A percentile compares a stretch with the other conserved stretches of the same genome.
phyloP scores from a whole-genome alignment of 1,140 invertebrate species.

The Heterodera carotae region DNA sequence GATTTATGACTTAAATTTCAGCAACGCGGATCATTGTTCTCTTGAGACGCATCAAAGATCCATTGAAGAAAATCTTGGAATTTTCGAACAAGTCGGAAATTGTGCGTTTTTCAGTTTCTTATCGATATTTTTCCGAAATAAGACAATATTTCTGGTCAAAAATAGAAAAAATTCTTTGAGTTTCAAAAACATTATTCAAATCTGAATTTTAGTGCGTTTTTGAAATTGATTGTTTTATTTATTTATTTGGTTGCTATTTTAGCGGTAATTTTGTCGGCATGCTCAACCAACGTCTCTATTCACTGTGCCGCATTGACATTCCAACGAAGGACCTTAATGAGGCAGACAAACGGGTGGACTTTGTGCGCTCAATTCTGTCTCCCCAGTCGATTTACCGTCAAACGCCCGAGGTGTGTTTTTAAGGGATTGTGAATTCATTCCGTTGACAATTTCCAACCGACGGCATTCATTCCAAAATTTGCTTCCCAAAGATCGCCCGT shows the following conservation, averaged over 20 bases:
- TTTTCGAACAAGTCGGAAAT: slow-evolving; percentile 23
- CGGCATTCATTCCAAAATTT: too few relatives aligned
- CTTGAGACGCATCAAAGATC: slow-evolving; percentile 10
- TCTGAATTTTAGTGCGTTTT: slow-evolving; percentile 24
- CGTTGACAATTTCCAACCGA: too few relatives aligned
- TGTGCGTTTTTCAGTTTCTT: slow-evolving; percentile 32
- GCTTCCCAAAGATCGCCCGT: slow-evolving; percentile 24
- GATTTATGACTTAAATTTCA: background rate
- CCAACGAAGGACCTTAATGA: slow-evolving; percentile 24
- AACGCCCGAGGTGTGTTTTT: slow-evolving; percentile 31
- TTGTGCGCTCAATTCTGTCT: slow-evolving; percentile 34
- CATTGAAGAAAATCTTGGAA: slow-evolving; percentile 17
- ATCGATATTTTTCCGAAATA: slow-evolving; percentile 28
- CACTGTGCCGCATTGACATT: slow-evolving; percentile 29
- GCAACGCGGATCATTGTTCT: slow-evolving; percentile 19
- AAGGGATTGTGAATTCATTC: background rate
- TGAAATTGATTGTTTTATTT: slow-evolving; percentile 12
- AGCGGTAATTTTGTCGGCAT: slow-evolving; percentile 10
- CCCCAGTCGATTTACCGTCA: slow-evolving; percentile 34
- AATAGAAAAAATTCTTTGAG: too few relatives aligned
- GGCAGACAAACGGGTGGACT: slow-evolving; percentile 18
- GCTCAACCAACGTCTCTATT: slow-evolving; percentile 32
- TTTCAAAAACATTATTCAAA: too few relatives aligned
- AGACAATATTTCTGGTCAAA: slow-evolving; percentile 24
- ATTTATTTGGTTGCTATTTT: slow-evolving; percentile 18